Evolutionary conservation across 2,797 vertebrate species (phyloP).

Genomic region (Phoeniculus purpureus): DNA sequence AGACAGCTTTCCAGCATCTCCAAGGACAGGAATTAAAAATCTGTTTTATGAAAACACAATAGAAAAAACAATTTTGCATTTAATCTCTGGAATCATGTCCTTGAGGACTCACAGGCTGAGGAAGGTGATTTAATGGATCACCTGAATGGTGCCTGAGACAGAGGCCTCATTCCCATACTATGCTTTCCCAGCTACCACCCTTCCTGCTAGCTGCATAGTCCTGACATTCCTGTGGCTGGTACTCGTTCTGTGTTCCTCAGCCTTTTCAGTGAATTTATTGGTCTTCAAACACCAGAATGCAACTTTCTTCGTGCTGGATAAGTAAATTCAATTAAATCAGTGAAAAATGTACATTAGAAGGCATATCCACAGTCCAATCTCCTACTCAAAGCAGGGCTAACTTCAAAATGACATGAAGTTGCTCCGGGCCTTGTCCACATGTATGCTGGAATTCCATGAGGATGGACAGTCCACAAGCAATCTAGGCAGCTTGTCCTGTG

Average conservation of each 20-base stretch:
- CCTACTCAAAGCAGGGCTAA: not conserved
- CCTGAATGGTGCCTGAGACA: not conserved
- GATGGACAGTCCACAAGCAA: not conserved
- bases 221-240: not conserved
- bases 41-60: not conserved
- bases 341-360: not conserved
- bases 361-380: not conserved
- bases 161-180: not conserved
- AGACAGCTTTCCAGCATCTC: not conserved
- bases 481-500: not conserved
- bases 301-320: not conserved
- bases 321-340: not conserved
- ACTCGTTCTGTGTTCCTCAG: not conserved
- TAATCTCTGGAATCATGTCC: not conserved
- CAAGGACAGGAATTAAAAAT: not conserved
- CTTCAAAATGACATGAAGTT: not conserved
- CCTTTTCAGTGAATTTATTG: not conserved
- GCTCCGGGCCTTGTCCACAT: not conserved
- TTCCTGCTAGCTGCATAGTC: not conserved
- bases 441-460: not conserved
- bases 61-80: not conserved
- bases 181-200: not conserved
- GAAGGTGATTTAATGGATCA: not conserved
- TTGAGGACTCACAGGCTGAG: not conserved
- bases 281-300: not conserved